Evolutionary conservation across 1,140 invertebrate genomes (phyloP).

Genomic region (Apis cerana): DNA sequence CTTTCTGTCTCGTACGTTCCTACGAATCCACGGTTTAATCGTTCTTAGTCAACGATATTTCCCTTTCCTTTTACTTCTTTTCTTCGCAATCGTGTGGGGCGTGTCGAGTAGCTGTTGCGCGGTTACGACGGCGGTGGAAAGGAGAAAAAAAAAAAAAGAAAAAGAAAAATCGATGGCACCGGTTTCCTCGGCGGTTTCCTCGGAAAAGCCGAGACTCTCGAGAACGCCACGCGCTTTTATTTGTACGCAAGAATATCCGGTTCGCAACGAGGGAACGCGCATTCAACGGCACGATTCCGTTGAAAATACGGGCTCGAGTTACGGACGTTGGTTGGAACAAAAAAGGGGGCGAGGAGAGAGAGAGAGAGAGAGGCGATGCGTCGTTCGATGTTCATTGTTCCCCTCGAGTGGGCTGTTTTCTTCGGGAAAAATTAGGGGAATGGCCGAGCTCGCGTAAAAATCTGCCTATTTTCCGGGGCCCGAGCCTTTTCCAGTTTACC

Average conservation of each 20-base stretch:
- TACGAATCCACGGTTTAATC: too few species aligned
- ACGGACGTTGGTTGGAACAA: neutral
- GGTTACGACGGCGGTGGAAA: too few species aligned
- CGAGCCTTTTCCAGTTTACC: neutral
- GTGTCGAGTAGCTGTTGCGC: neutral
- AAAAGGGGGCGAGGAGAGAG: neutral
- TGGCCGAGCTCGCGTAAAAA: slow-evolving; percentile 9
- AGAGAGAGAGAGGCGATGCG: neutral
- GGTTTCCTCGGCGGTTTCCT: neutral
- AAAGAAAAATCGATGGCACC: neutral
- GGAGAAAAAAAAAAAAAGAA: neutral
- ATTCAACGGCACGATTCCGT: slow-evolving; percentile 13
- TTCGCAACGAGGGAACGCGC: neutral
- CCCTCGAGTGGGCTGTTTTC: slow-evolving; percentile 3
- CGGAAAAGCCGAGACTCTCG: neutral
- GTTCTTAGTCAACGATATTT: neutral
- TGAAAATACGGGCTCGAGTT: slow-evolving; percentile 6
- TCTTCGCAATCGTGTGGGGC: neutral
- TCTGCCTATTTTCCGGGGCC: neutral
- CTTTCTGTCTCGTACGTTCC: too few species aligned
- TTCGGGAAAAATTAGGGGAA: slow-evolving; percentile 23
- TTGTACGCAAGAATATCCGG: slow-evolving; percentile 10
- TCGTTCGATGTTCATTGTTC: slow-evolving; percentile 27
- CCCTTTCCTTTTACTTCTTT: neutral
- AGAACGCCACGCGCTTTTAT: neutral